Evolutionary conservation across 2,888 invertebrate species (phyloP), one percentile per base, ranked within the genome.

Genomic region (Ectemnius continuus): DNA sequence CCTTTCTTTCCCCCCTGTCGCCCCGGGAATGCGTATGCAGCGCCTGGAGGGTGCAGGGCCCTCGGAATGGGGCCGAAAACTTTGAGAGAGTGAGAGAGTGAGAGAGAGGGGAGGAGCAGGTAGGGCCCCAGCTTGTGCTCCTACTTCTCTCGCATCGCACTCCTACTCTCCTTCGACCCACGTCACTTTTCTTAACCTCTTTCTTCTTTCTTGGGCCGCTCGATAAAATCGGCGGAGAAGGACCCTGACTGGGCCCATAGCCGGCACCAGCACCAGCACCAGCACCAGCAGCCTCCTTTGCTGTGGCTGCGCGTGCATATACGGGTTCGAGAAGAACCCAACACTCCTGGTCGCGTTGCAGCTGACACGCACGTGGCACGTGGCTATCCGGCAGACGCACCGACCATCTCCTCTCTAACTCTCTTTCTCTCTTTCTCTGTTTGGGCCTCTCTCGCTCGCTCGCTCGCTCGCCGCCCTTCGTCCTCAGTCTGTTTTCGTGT

Each of bases 301-400:
- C 23, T 3, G n/a, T n/a, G n/a, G n/a, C 23, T 72, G 18, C 73
- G 64, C 65, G 76, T 68, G 70, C 74, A 71, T 73, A 72, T 76
- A 70, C 78, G 77, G 69, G 72, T 71, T 75, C 73, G 75, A 74
- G 73, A 61, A 58, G 76, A 78, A 68, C 73, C 70, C 56, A 62
- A 61, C 36, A 36, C 70, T 78, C 72, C 70, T 70, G 60, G 67
- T 81, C 84, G 80, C 81, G 79, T 70, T 67, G 84, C 84, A 84
- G 84, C 84, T 84, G 84, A 84, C 84, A 82, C 81, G 76, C 75
- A 78, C 79, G 81, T 76, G 79, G 73, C 84, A 84, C 84, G 84
- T 84, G 84, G 78, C 82, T 70, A 66, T 70, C 71, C 83, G 80
- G 79, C 76, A 52, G 73, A 69, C 75, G 73, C 71, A 67, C 68